Conservation (phyloP, 2,888 invertebrate species). For the Platypus cylindrus region DNA sequence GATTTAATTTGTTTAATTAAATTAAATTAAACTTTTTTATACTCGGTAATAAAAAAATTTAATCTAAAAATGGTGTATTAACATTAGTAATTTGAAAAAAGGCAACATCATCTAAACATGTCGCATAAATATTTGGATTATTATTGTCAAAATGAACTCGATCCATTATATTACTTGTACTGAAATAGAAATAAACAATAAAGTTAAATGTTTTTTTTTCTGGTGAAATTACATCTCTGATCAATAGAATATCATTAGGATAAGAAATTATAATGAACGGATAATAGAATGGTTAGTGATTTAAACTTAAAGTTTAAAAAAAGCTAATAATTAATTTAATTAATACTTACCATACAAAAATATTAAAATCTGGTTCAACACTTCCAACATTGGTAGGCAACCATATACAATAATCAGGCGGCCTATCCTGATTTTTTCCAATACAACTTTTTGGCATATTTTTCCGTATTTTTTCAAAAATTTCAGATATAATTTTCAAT, state of each 20-base stretch:
- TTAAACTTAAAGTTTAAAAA: no score
- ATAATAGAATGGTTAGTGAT: no score
- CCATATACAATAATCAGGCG: slow-evolving; percentile 23
- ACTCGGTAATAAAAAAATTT: no score
- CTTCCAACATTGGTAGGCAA: slow-evolving; percentile 19
- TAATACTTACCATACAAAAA: slow-evolving; percentile 23
- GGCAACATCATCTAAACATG: slow-evolving; percentile 20
- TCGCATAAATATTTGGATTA: slow-evolving; percentile 20
- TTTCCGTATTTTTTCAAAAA: slow-evolving; percentile 19
- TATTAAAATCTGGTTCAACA: slow-evolving; percentile 19
- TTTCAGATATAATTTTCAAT: slow-evolving; percentile 10
- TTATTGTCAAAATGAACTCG: slow-evolving; percentile 7
- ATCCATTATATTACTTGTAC: slow-evolving; percentile 11
- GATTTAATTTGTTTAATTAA: no score
- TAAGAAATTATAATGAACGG: no score
- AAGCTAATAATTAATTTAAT: no score
- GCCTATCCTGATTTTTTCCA: not conserved
- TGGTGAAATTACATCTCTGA: not conserved
- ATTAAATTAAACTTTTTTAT: no score
- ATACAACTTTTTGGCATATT: slow-evolving; percentile 18
- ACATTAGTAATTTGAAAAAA: slow-evolving; percentile 21
- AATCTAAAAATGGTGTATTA: no score
- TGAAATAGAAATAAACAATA: slow-evolving; percentile 10
- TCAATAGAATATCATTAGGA: no score
- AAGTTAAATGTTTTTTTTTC: slow-evolving; percentile 2